Conservation (phyloP, 64 coral and sea anemone genomes). For the Porites australiensis region DNA sequence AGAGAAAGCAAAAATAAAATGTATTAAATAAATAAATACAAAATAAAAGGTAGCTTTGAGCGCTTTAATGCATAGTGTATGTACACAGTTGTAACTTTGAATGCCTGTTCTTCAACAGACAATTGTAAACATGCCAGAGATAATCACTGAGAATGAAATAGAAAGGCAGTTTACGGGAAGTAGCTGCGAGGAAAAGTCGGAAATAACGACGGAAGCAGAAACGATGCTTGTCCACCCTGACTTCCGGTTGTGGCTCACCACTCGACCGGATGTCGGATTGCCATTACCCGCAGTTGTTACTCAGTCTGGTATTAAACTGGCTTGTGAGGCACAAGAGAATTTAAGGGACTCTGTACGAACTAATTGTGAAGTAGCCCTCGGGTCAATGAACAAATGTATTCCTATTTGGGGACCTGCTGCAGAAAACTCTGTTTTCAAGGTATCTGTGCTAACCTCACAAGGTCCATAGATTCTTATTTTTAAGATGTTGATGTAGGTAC, state of each 20-base stretch:
- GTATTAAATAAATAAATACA: no score
- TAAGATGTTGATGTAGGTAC: no score
- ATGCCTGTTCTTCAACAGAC: neutral
- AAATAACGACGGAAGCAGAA: neutral
- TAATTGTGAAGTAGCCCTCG: slow-evolving; percentile 31
- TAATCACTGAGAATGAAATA: neutral
- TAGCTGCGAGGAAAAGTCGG: neutral
- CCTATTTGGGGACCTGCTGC: slow-evolving; percentile 31
- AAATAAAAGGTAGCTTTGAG: no score
- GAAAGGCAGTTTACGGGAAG: neutral
- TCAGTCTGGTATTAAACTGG: slow-evolving; percentile 81
- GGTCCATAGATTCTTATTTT: no score
- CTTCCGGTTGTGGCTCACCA: slow-evolving; percentile 83
- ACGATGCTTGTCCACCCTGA: slow-evolving; percentile 54
- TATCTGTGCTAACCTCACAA: neutral
- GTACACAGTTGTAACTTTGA: neutral
- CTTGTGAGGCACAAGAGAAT: slow-evolving; percentile 77
- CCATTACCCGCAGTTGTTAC: slow-evolving; percentile 81
- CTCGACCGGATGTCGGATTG: slow-evolving; percentile 57
- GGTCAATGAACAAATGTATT: slow-evolving; percentile 37
- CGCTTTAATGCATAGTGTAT: no score
- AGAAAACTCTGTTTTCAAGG: neutral
- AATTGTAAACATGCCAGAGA: neutral
- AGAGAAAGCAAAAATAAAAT: no score
- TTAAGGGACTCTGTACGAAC: slow-evolving; percentile 41